Base-by-base conservation (phyloP, 2,113 vertebrate species). In the Rhinoderma darwinii region DNA sequence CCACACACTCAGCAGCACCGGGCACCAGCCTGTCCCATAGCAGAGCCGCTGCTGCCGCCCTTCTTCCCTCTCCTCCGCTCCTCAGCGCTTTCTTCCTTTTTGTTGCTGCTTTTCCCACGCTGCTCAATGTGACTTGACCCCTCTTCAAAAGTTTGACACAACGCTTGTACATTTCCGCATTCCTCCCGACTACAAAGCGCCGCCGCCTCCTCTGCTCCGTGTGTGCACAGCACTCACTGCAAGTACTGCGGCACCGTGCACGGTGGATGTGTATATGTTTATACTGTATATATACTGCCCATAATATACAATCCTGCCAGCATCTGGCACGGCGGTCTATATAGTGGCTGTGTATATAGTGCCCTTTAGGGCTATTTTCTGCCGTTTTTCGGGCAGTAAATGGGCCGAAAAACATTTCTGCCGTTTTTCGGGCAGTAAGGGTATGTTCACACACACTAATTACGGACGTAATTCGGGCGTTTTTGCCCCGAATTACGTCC, bases 121-220 rank as follows among this genome's bases (percentile, higher is more conserved):
- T 96, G 96, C 95, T 97, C 95, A 98, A 97, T 98, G 96, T 96
- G 97, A 94, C 95, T 96, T 98, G 96, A 97, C 97, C 97, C 96
- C 96, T 95, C 94, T 99, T 97, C 96, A 97, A 96, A 96, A 96
- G 96, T 97, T 97, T 98, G 97, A 98, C 97, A 99, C 95, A 95
- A 96, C 95, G 96, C 96, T 96, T 94, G 96, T 95, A 97, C 96
- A 96, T 98, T 99, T 99, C 97, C 97, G 97, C 97, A 99, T 99
- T 99, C 97, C 96, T 96, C 95, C 92, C 91, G 95, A 98, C 97
- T 97, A 98, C 97, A 99, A 99, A 98, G 97, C 91, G 94, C 92
- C 93, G 93, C 96, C 97, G 96, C 96, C 96, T 96, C 94, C 95
- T 95, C 96, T 95, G 95, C 96, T 96, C 95, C 96, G 94, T 95